A percentile compares a stretch with the other conserved stretches of the same genome.
These are phyloP conservation scores for Bucco capensis DNA, from an alignment of 2,113 vertebrate genomes.

Conservation along the genomic window DNA sequence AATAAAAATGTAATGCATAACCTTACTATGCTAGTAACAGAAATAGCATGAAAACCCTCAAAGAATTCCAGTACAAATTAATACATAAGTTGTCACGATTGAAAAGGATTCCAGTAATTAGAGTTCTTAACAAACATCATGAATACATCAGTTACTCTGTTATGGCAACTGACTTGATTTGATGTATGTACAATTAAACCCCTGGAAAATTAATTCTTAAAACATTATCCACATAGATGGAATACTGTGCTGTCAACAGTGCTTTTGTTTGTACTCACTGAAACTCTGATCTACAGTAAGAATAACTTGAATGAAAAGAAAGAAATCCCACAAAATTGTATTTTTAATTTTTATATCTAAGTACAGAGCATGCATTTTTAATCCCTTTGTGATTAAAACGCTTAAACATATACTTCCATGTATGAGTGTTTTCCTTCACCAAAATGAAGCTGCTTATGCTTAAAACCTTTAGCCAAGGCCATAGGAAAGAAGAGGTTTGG, in stretches of 20 bases:
- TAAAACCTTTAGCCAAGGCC: neutral
- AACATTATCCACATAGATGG: neutral
- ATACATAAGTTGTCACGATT: neutral
- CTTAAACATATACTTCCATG: neutral
- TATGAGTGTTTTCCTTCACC: neutral
- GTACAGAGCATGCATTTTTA: accelerated
- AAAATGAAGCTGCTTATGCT: neutral
- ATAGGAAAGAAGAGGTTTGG: neutral
- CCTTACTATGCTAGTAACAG: neutral
- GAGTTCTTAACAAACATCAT: neutral
- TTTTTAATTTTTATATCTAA: neutral
- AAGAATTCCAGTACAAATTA: neutral
- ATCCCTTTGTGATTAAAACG: neutral
- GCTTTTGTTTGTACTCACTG: neutral
- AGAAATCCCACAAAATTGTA: neutral
- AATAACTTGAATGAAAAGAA: neutral
- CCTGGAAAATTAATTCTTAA: neutral
- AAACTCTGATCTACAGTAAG: neutral
- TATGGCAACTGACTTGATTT: neutral
- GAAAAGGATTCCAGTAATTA: neutral
- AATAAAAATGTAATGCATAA: neutral
- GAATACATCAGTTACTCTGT: neutral
- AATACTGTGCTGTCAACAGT: neutral
- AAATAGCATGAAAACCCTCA: neutral
- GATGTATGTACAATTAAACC: neutral